Evolutionary conservation across 1,140 invertebrate species (phyloP).

Genomic region (Belonocnema kinseyi): DNA sequence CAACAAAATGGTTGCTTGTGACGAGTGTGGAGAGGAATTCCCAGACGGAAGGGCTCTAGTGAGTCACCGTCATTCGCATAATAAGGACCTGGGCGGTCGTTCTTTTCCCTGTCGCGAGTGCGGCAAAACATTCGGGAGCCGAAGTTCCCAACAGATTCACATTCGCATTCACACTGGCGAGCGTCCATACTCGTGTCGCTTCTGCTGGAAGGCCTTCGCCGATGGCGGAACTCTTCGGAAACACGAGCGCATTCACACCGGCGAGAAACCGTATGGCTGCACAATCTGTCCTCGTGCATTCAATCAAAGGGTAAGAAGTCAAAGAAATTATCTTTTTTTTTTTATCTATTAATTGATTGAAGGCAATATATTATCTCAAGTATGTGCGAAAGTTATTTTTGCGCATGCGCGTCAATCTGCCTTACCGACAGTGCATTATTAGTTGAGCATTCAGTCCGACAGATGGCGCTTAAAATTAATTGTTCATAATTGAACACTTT

Average conservation of each 20-base stretch:
- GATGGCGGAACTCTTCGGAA: constrained; percentile 97
- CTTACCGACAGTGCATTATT: too few species aligned
- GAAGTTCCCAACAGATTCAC: constrained; percentile 95
- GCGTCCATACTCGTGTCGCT: constrained; percentile 93
- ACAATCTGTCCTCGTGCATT: constrained; percentile 93
- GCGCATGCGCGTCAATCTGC: too few species aligned
- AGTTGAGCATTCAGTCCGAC: too few species aligned
- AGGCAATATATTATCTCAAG: too few species aligned
- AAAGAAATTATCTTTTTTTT: too few species aligned
- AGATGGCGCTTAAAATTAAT: too few species aligned
- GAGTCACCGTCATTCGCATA: constrained; percentile 83
- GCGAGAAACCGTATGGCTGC: constrained; percentile 96
- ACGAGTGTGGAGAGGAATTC: constrained; percentile 84
- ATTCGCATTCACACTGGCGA: constrained; percentile 91
- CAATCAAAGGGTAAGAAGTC: constrained; percentile 81
- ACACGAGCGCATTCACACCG: constrained; percentile 98
- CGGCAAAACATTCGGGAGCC: constrained; percentile 89
- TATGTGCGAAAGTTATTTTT: too few species aligned
- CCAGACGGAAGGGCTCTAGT: constrained; percentile 82
- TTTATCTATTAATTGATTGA: too few species aligned
- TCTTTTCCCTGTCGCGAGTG: constrained; percentile 90
- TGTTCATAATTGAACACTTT: too few species aligned
- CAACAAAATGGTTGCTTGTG: constrained; percentile 82
- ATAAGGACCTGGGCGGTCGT: constrained; percentile 78
- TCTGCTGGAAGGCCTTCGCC: constrained; percentile 99